Evolutionary conservation across 2,888 invertebrate species (phyloP), one percentile per base, ranked within the genome.

Genomic region (Lottia gigantea): DNA sequence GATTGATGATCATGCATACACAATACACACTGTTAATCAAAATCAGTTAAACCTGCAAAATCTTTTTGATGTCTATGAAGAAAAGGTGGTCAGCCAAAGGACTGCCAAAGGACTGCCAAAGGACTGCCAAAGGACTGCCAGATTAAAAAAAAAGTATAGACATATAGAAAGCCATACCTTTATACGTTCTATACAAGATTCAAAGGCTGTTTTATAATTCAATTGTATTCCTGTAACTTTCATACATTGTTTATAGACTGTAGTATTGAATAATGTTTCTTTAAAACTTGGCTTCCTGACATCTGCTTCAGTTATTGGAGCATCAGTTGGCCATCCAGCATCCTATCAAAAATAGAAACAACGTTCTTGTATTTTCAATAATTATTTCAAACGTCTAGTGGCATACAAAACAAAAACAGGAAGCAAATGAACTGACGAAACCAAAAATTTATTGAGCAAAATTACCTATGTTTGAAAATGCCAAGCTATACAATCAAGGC

Each of bases 131-230:
- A n/a, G n/a, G n/a, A n/a, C n/a, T n/a, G n/a, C n/a, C n/a, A n/a
- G n/a, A n/a, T n/a, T n/a, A n/a, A n/a, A n/a, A n/a, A n/a, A 31
- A 6, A 3, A 3, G 31, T 6, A 31, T 31, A 31, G 31, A 31
- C 31, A 3, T 31, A 31, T 31, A 31, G 6, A 11, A 11, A 40
- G 7, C 11, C 47, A 71, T 70, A 85, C 85, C 77, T 80, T 75
- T n/a, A 83, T 80, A 67, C 84, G 82, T 46, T 78, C 78, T 7
- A 80, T 71, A 66, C 85, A 85, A 12, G 76, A 75, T 14, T 69
- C 61, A 14, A 83, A 71, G 25, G 79, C 78, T 12, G 75, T 67
- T 1, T 79, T 67, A 61, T 72, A 63, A 61, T 74, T 68, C 40
- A 72, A 64, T n/a, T 16, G 23, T 40, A 69, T 47, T 19, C 47